Evolutionary conservation across 2,888 invertebrate species (phyloP), one percentile per base, ranked within the genome.

Genomic region (Lasioglossum marginatum): DNA sequence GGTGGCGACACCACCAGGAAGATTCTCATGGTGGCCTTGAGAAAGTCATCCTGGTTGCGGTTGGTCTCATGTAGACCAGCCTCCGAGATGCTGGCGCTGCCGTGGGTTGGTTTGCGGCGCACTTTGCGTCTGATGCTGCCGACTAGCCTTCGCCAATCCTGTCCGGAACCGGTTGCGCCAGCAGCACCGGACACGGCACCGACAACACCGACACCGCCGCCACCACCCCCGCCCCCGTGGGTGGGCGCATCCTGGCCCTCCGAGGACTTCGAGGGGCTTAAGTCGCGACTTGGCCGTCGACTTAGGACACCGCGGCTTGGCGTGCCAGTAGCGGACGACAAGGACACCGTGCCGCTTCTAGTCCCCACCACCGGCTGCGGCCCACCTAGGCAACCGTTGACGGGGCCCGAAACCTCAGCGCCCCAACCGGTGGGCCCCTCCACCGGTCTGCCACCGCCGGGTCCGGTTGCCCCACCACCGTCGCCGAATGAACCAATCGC

Each of bases 1-100:
- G 97, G 97, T 77, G 97, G 97, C 82, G 97, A 97, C 23, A 97
- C 97, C 84, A 97, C 97, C 91, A 97, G 95, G 94, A 97, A 97
- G 92, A 97, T 97, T 95, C 97, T 96, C 97, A 97, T 97, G 87
- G 97, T 97, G 79, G 97, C 97, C 91, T 97, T 96, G 86, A 97
- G 95, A 93, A 97, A 97, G 94, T 97, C 97, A 93, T 97, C 97
- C 81, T 97, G 96, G 92, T 96, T 96, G 87, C 92, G 93, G 63
- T 88, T 89, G 45, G 88, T 91, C 43, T 88, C 90, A 91, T 91
- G 40, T 82, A 92, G 77, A 90, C 83, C 68, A 87, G 87, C n/a
- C 90, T 91, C 85, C 34, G 91, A 89, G 37, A 93, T 91, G 84
- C 92, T 93, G 75, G 89, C 86, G 84, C 91, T 92, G 90, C 88